A percentile compares a stretch with the other conserved stretches of the same genome.
Conservation (phyloP, 2,797 vertebrate genomes). For the Hemitrygon akajei region DNA sequence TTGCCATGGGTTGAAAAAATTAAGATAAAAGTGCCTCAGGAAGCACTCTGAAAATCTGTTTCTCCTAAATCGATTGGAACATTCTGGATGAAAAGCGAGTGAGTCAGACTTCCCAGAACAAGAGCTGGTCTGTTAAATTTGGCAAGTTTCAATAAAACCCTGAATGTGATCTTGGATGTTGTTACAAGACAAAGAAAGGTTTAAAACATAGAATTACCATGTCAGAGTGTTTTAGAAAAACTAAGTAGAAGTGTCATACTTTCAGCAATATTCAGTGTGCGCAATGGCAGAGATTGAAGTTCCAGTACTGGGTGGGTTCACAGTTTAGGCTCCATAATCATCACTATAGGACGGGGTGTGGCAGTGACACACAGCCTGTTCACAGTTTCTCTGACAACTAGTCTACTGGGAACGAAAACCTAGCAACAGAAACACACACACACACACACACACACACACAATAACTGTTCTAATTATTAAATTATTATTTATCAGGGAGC, state of each 20-base stretch:
- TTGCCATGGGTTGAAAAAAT: background rate
- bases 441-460: too few relatives aligned
- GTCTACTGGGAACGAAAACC: background rate
- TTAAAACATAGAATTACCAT: background rate
- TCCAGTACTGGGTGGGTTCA: background rate
- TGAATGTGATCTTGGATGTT: background rate
- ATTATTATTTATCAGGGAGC: background rate
- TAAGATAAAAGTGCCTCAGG: background rate
- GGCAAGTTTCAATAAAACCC: background rate
- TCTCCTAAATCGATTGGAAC: background rate
- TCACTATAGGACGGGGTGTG: background rate
- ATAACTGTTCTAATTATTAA: too few relatives aligned
- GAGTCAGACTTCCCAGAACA: slow-evolving; percentile 21
- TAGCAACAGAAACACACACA: too few relatives aligned
- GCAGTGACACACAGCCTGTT: background rate
- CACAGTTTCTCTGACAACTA: background rate
- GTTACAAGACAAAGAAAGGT: background rate
- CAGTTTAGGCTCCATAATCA: background rate
- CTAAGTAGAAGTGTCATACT: background rate
- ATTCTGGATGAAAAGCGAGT: background rate
- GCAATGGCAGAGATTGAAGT: background rate
- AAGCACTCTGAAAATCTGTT: background rate
- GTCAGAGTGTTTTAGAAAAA: background rate
- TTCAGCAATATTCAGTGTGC: background rate
- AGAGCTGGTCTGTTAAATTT: background rate